Evolutionary conservation across 2,797 vertebrate species (phyloP), one percentile per base, ranked within the genome.

Genomic region (Leuciscus waleckii): DNA sequence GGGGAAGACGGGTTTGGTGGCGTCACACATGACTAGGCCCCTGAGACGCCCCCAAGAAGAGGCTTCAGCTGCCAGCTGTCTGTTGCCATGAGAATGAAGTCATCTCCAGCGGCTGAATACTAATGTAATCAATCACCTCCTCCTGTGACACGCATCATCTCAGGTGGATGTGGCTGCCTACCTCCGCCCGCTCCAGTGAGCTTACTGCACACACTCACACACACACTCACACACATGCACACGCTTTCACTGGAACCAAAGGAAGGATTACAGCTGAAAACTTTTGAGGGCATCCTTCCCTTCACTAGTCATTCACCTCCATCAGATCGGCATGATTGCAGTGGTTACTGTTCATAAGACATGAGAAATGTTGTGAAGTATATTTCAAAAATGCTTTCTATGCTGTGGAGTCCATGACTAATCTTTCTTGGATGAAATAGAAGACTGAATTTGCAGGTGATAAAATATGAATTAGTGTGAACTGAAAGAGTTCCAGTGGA

Each of bases 71-170:
- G 87, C 91, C 91, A 92, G 91, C 90, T 93, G 91, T 92, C 92
- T 92, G 88, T 90, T 90, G 89, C 91, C 88, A 88, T 90, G 89
- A 92, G 92, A 90, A 93, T 92, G 85, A 91, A 92, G 92, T 90
- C 92, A 91, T 92, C 92, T 92, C 91, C 87, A 87, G 90, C 87
- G 89, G 89, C 87, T 84, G 85, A 89, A 91, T 92, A 90, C 89
- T 92, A 90, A 92, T 92, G 90, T 90, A 91, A 92, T 92, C 92
- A 92, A 92, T 93, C 92, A 92, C 88, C 89, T 90, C 86, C 84
- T 86, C 86, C 79, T 85, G 89, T 92, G 90, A 91, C 90, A 89
- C 70, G 51, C 89, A 91, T 90, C 90, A 92, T 90, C 87, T 90
- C 89, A 89, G 90, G 90, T 91, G 87, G 86, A 90, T 83, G 86